Percentiles rank a stretch among this genome's conserved stretches.
These are phyloP conservation scores for Dynastes grantii DNA, from an alignment of 2,888 invertebrate species.

Conservation along the genomic window DNA sequence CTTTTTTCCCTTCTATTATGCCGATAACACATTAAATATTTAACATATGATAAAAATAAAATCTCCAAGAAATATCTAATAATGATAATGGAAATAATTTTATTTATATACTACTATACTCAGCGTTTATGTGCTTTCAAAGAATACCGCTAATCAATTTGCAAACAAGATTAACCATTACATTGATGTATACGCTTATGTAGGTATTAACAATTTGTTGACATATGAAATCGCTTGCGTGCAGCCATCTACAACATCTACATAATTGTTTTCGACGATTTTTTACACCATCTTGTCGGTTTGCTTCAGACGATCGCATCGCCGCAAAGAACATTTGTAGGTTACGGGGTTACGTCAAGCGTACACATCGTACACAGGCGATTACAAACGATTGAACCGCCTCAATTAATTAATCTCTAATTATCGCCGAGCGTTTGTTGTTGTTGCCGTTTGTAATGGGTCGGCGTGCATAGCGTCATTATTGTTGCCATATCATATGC, in stretches of 20 bases:
- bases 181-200: neutral
- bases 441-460: neutral
- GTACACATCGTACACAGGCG: neutral
- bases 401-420: conserved; percentile 27
- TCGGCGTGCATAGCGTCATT: too few relatives aligned
- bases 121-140: neutral
- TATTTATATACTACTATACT: too few relatives aligned
- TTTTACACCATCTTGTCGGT: neutral
- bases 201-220: conserved; percentile 18
- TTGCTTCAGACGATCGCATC: neutral
- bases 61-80: too few relatives aligned
- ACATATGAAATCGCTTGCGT: conserved; percentile 14
- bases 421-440: conserved; percentile 6
- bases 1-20: too few relatives aligned
- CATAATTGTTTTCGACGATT: neutral
- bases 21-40: too few relatives aligned
- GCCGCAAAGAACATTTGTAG: conserved; percentile 14
- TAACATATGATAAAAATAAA: too few relatives aligned
- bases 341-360: conserved; percentile 15
- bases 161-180: conserved; percentile 7
- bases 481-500: neutral
- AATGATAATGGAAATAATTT: too few relatives aligned
- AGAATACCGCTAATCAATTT: conserved; percentile 3
- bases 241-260: neutral
- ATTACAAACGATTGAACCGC: conserved; percentile 11